A percentile compares a stretch with the other conserved stretches of the same genome.
These are phyloP conservation scores for Tenodera sinensis DNA, from an alignment of 2,888 invertebrate species.

Conservation along the genomic window DNA sequence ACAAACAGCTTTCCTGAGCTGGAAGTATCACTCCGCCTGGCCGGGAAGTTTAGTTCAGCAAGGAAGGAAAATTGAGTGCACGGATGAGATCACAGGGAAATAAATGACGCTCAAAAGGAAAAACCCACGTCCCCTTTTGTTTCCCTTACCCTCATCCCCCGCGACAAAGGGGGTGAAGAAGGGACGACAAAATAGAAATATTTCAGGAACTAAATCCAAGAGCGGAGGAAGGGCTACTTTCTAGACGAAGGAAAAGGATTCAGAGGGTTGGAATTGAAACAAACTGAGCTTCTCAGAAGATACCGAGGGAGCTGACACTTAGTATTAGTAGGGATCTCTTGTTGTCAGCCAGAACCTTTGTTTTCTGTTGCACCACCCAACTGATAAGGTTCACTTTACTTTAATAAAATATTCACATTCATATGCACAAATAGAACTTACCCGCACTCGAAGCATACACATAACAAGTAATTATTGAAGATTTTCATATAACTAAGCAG, in stretches of 20 bases:
- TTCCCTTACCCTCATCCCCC: not conserved
- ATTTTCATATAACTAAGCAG: no score
- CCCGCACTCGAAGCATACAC: no score
- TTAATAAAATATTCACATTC: no score
- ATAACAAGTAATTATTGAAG: no score
- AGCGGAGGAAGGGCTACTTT: constrained; percentile 6
- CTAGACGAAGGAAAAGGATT: constrained; percentile 6
- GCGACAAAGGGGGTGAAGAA: not conserved
- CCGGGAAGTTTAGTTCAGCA: not conserved
- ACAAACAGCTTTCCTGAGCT: not conserved
- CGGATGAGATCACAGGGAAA: not conserved
- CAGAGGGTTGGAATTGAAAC: constrained; percentile 4
- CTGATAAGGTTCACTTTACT: not conserved
- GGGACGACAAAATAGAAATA: constrained; percentile 20
- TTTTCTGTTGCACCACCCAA: not conserved
- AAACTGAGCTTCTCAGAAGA: not conserved
- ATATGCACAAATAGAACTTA: no score
- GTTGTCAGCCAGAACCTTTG: not conserved
- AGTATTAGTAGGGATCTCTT: not conserved
- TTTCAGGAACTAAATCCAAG: constrained; percentile 19
- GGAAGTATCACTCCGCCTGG: not conserved
- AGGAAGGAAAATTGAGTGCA: not conserved
- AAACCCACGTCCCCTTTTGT: not conserved
- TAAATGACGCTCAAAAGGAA: constrained; percentile 13
- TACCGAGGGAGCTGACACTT: not conserved